These are phyloP conservation scores for Zaprionus vittiger DNA, from an alignment of 1,140 invertebrate genomes.

Conservation along the genomic window DNA sequence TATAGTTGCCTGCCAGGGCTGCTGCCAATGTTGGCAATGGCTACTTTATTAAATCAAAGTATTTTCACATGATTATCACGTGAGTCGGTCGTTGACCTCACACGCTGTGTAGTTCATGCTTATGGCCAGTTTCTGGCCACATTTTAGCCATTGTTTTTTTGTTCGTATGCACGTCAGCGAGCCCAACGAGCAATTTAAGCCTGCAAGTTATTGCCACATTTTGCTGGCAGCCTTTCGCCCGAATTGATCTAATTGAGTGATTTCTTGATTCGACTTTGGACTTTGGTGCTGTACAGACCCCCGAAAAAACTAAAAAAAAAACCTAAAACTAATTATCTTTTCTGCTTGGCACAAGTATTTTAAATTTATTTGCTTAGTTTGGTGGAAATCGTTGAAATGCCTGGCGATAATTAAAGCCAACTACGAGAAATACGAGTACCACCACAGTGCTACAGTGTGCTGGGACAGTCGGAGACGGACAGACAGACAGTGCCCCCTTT, in stretches of 20 bases:
- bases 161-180: constrained; percentile 33
- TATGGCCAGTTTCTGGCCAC: constrained; percentile 30
- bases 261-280: constrained; percentile 48
- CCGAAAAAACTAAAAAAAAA: constrained; percentile 7
- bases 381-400: constrained; percentile 69
- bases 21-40: constrained; percentile 49
- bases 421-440: constrained; percentile 21
- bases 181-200: constrained; percentile 11
- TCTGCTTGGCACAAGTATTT: constrained; percentile 39
- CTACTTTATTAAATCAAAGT: constrained; percentile 82
- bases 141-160: constrained; percentile 28
- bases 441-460: background rate
- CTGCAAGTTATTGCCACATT: constrained; percentile 57
- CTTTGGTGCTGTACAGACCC: background rate
- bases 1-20: constrained; percentile 70
- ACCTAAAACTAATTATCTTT: constrained; percentile 73
- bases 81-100: constrained; percentile 60
- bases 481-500: constrained; percentile 47
- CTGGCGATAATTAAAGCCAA: constrained; percentile 76
- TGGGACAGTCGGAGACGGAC: background rate
- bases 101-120: constrained; percentile 37
- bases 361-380: constrained; percentile 69
- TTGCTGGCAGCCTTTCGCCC: constrained; percentile 69
- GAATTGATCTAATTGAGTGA: constrained; percentile 76
- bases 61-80: constrained; percentile 82